phyloP scores from a whole-genome alignment of 1,140 invertebrate species.

The Zaprionus davidi region DNA sequence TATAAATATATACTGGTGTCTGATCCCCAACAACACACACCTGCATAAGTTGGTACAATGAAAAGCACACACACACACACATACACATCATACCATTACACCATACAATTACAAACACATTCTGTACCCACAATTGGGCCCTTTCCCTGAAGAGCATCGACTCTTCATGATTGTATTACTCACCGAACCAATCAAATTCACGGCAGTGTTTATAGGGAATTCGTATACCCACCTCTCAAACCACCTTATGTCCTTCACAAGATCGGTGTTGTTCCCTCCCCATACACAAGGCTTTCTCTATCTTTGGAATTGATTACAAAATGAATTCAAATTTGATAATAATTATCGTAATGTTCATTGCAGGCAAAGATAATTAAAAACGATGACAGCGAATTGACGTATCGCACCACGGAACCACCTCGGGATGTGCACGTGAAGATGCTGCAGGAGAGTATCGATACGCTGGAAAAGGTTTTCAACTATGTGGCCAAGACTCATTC shows the following conservation, averaged over 20 bases:
- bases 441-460: conserved; percentile 91
- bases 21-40: conserved; percentile 3
- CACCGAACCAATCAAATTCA: conserved; percentile 2
- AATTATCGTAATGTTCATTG: conserved; percentile 8
- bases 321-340: background rate
- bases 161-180: background rate
- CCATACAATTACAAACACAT: background rate
- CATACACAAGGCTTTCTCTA: background rate
- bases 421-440: conserved; percentile 89
- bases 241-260: background rate
- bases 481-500: conserved; percentile 90
- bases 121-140: background rate
- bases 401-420: conserved; percentile 89
- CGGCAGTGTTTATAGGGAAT: background rate
- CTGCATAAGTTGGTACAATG: background rate
- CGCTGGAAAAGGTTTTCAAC: conserved; percentile 94
- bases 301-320: background rate
- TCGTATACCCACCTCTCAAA: background rate
- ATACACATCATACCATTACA: conserved; percentile 16
- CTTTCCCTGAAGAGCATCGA: background rate
- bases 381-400: conserved; percentile 87
- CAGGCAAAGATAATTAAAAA: conserved; percentile 77
- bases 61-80: conserved; percentile 24
- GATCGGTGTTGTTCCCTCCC: background rate
- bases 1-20: conserved; percentile 40